Evolutionary conservation across 2,113 vertebrate genomes (phyloP).

Genomic region (Holacanthus passer): DNA sequence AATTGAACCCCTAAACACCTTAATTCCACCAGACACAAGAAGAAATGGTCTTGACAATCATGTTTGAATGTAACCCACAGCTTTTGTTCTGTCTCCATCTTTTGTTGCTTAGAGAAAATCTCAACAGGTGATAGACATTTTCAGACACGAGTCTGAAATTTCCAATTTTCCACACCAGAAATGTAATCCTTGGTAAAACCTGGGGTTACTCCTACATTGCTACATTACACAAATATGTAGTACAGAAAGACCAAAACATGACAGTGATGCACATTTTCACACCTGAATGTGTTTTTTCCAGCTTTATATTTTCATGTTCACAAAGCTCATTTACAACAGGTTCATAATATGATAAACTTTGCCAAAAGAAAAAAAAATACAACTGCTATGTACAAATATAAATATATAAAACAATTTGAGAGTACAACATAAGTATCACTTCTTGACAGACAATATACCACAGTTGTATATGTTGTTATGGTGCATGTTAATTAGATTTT

Average conservation of each 20-base stretch:
- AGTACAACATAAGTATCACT: neutral
- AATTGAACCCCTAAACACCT: neutral
- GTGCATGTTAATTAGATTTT: neutral
- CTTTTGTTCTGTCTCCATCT: neutral
- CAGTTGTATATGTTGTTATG: neutral
- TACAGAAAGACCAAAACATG: neutral
- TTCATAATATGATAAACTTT: constrained; percentile 17
- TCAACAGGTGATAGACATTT: neutral
- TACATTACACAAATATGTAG: neutral
- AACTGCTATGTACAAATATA: constrained; percentile 21
- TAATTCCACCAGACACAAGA: neutral
- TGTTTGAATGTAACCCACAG: neutral
- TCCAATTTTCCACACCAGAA: neutral
- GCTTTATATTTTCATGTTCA: constrained; percentile 27
- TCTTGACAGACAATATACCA: neutral
- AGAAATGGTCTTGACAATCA: neutral
- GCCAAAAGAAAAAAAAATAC: constrained; percentile 14
- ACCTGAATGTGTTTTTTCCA: neutral
- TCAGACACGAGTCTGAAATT: neutral
- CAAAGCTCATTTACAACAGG: constrained; percentile 27
- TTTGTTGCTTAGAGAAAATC: neutral
- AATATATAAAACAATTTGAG: constrained; percentile 25
- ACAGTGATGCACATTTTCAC: neutral
- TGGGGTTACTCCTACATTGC: neutral
- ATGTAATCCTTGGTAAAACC: neutral